Base-by-base conservation (phyloP, 1,140 invertebrate species). In the Heterodera carotae region DNA sequence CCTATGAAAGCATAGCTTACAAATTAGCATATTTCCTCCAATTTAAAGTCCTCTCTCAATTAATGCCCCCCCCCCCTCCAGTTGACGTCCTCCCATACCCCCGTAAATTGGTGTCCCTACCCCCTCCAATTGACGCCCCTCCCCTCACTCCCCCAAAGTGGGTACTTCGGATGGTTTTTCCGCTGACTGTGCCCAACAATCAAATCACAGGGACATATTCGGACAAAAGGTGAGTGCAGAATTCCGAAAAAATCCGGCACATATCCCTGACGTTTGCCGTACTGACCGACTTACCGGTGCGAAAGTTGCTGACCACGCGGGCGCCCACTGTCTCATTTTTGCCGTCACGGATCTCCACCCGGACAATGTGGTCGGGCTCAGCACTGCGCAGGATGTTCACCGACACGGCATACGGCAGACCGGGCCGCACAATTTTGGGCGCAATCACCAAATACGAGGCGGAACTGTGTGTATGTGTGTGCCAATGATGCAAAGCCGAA, bases 321-420 rank as follows among this genome's bases (percentile, higher is more conserved):
- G 85, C 85, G 12, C 80, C 85, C 43, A 86, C 76, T n/a, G 85
- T 86, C 68, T 86, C 85, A 75, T 86, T 86, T 69, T 78, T 76
- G 22, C 76, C 62, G n/a, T 80, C 85, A 6, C 85, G 62, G 22
- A 86, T 82, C 76, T 86, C 85, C 15, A 88, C 83, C 29, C 86
- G 71, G 12, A 88, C 86, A 73, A 87, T 87, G 71, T 88, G 84
- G 53, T 86, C 85, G 15, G 82, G 75, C 75, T 88, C 86, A 7
- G 56, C 36, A 69, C 69, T 79, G 69, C 86, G 80, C n/a, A 87
- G 69, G 71, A 87, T 86, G 68, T 87, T 88, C 18, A 87, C 87
- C 15, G 84, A 87, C 6, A 87, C 86, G 12, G 85, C 82, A 69
- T 88, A 87, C 2, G 85, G 85, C 27, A 88, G 71, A 22, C 83